Evolutionary conservation across 2,113 vertebrate species (phyloP).

Genomic region (Xiphophorus hellerii): DNA sequence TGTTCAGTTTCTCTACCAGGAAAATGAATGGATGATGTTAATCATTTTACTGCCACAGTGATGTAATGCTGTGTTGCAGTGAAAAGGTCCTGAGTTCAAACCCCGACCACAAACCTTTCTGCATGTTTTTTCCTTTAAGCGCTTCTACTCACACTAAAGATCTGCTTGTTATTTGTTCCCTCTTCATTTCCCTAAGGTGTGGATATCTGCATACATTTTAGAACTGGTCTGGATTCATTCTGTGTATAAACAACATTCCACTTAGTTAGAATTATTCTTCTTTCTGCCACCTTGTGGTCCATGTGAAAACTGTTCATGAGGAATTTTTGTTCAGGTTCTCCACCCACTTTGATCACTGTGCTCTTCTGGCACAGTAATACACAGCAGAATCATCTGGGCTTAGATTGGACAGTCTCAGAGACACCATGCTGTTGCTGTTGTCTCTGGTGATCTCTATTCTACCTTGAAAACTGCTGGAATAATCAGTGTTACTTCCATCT

Average conservation of each 20-base stretch:
- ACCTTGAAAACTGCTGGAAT: not conserved
- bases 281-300: not conserved
- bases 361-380: conserved; percentile 48
- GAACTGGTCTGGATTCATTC: too few species aligned
- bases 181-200: too few species aligned
- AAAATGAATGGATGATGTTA: too few species aligned
- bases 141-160: too few species aligned
- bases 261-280: not conserved
- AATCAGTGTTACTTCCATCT: not conserved
- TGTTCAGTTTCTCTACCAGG: too few species aligned
- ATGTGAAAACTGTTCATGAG: not conserved
- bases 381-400: conserved; percentile 22
- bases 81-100: too few species aligned
- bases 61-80: too few species aligned
- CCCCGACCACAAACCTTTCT: too few species aligned
- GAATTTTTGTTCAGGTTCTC: not conserved
- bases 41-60: too few species aligned
- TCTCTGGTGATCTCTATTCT: conserved; percentile 6
- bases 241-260: not conserved
- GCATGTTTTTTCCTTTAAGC: too few species aligned
- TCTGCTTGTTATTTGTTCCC: too few species aligned
- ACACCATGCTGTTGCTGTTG: conserved; percentile 6
- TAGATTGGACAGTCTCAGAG: not conserved
- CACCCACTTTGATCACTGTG: not conserved
- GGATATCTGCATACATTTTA: too few species aligned